Evolutionary conservation across 2,113 vertebrate genomes (phyloP), one percentile per base, ranked within the genome.

Genomic region (Plectropomus leopardus): DNA sequence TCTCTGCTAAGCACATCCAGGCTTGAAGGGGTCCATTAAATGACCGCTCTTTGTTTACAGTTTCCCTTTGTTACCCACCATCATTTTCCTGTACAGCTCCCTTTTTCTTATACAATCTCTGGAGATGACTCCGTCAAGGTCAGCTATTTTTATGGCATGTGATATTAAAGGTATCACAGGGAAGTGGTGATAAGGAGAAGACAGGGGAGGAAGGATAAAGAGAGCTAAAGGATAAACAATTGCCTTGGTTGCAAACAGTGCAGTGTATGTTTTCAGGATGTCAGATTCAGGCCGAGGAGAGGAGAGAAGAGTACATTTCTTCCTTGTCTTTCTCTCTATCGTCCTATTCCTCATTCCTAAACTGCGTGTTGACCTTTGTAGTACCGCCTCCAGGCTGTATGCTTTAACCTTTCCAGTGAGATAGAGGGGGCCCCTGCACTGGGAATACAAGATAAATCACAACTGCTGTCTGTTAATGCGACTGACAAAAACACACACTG

Each of bases 361-460:
- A 92, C 89, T 88, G 86, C 67, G 45, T 69, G 88, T 83, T 93
- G 92, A 92, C 93, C 93, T 94, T 94, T 94, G 90, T 89, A 80
- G 85, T 87, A 70, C 66, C 34, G 90, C 91, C 93, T 92, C 48
- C 80, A 69, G 93, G 91, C 90, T 91, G 88, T 90, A 90, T 92
- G 86, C 90, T 92, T 91, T 94, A 92, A 93, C 93, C 91, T 93
- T 93, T 92, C 86, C 88, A 80, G 70, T 67, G 88, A 92, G 86
- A 85, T 82, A 89, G 83, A 87, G 53, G 78, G 78, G 85, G 72
- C 55, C 75, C 68, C 73, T 74, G 84, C 57, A 79, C 73, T 80
- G 91, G 90, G 91, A 92, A 92, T 89, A 92, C 85, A 87, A 84
- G 84, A 91, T 91, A 92, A 91, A 92, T 91, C 84, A 78, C 83